Evolutionary conservation across 2,888 invertebrate species (phyloP).

Genomic region (Alloplasta piceator): DNA sequence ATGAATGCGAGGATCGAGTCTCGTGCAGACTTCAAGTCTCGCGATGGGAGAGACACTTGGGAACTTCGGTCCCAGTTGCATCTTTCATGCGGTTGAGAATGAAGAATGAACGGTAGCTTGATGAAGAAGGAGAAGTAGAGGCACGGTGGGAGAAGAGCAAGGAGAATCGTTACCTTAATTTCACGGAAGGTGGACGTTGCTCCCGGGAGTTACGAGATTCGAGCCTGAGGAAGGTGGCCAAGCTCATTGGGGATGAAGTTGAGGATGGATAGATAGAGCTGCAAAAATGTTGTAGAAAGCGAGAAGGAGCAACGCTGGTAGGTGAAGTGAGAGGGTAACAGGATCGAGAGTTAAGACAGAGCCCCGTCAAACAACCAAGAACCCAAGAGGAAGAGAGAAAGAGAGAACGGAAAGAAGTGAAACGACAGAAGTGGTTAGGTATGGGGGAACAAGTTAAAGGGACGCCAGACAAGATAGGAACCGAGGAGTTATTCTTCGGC

Average conservation of each 20-base stretch:
- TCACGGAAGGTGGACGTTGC: slow-evolving; percentile 66
- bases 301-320: slow-evolving; percentile 37
- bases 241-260: slow-evolving; percentile 49
- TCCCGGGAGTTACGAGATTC: slow-evolving; percentile 63
- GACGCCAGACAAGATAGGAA: slow-evolving; percentile 33
- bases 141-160: slow-evolving; percentile 10
- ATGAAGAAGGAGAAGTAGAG: slow-evolving; percentile 28
- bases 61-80: slow-evolving; percentile 52
- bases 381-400: slow-evolving; percentile 14
- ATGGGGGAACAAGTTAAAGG: slow-evolving; percentile 48
- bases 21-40: slow-evolving; percentile 3
- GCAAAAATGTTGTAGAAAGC: slow-evolving; percentile 42
- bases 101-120: slow-evolving; percentile 49
- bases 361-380: slow-evolving; percentile 46
- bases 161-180: slow-evolving; percentile 53
- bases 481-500: slow-evolving; percentile 51
- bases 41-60: slow-evolving; percentile 1
- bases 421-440: slow-evolving; percentile 4
- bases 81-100: slow-evolving; percentile 44
- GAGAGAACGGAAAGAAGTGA: slow-evolving; percentile 23
- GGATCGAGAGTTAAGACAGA: slow-evolving; percentile 45
- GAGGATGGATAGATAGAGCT: slow-evolving; percentile 45
- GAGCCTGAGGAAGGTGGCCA: slow-evolving; percentile 51
- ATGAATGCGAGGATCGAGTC: slow-evolving; percentile 33
- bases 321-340: slow-evolving; percentile 8